Percentiles rank a stretch among this genome's conserved stretches.
These are phyloP conservation scores for Cremastinae sp. DNA, from an alignment of 2,888 invertebrate genomes.

Conservation along the genomic window DNA sequence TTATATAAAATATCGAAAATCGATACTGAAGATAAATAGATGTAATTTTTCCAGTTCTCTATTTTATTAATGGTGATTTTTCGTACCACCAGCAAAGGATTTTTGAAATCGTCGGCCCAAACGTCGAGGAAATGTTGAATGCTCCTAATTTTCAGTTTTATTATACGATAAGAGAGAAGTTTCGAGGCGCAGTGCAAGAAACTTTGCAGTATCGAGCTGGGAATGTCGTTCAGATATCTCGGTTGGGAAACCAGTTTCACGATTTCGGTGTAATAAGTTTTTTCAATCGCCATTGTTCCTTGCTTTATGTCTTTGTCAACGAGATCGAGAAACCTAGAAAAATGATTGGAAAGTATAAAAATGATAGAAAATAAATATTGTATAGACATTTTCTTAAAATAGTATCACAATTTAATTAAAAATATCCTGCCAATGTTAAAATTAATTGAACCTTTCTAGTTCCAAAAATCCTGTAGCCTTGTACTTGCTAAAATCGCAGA, in stretches of 20 bases:
- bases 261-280: constrained; percentile 70
- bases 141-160: constrained; percentile 68
- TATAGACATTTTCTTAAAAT: no score
- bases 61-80: no score
- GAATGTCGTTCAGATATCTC: constrained; percentile 69
- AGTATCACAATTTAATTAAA: background rate
- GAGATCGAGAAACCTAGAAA: constrained; percentile 67
- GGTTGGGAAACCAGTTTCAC: constrained; percentile 69
- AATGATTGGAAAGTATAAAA: background rate
- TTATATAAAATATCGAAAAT: background rate
- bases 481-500: constrained; percentile 83
- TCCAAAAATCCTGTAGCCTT: constrained; percentile 80
- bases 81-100: constrained; percentile 71
- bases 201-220: constrained; percentile 40
- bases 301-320: constrained; percentile 68
- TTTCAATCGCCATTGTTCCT: constrained; percentile 63
- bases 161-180: constrained; percentile 70
- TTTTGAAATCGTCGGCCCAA: constrained; percentile 63
- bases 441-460: constrained; percentile 70
- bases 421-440: background rate
- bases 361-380: background rate
- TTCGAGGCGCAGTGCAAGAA: constrained; percentile 71
- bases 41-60: no score
- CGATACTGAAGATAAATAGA: no score
- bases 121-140: constrained; percentile 69